phyloP scores from a whole-genome alignment of 2,888 invertebrate species.

The Creontiades dilutus region DNA sequence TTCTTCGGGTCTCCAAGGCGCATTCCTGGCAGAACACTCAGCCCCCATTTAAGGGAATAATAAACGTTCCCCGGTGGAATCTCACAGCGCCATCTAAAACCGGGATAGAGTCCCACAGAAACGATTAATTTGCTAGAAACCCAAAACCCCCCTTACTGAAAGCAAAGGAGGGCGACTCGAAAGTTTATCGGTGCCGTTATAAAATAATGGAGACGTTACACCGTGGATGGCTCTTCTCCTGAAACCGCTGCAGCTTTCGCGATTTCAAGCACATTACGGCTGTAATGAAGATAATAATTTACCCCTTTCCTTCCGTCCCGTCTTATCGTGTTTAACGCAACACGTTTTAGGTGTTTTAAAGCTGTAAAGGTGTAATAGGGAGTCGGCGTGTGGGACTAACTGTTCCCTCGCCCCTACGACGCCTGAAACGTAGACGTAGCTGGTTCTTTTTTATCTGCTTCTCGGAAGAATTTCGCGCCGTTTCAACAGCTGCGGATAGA shows the following conservation, averaged over 20 bases:
- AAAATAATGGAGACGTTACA: slow-evolving; percentile 62
- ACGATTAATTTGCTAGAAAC: slow-evolving; percentile 44
- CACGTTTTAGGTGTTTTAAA: slow-evolving; percentile 39
- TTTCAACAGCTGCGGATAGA: not conserved
- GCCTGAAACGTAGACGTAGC: not conserved
- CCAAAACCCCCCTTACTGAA: slow-evolving; percentile 1
- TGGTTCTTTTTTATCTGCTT: too few species aligned
- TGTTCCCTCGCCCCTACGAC: not conserved
- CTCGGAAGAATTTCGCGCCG: not conserved
- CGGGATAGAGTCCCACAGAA: slow-evolving; percentile 27
- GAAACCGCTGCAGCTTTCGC: not conserved
- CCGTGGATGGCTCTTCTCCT: not conserved
- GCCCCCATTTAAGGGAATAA: slow-evolving; percentile 36
- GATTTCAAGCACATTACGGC: slow-evolving; percentile 18
- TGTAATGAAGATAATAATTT: slow-evolving; percentile 56
- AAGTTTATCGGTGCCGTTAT: slow-evolving; percentile 55
- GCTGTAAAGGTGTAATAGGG: not conserved
- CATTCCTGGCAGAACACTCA: not conserved
- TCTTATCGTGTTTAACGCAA: slow-evolving; percentile 27
- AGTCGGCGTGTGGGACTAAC: not conserved
- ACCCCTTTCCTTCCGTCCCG: not conserved
- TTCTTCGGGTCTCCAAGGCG: not conserved
- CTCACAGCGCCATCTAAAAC: not conserved
- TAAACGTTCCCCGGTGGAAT: slow-evolving; percentile 20
- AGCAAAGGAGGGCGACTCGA: slow-evolving; percentile 7